A percentile compares a stretch with the other conserved stretches of the same genome.
These are phyloP conservation scores for Periparus ater DNA, from an alignment of 2,797 vertebrate genomes.

Conservation along the genomic window DNA sequence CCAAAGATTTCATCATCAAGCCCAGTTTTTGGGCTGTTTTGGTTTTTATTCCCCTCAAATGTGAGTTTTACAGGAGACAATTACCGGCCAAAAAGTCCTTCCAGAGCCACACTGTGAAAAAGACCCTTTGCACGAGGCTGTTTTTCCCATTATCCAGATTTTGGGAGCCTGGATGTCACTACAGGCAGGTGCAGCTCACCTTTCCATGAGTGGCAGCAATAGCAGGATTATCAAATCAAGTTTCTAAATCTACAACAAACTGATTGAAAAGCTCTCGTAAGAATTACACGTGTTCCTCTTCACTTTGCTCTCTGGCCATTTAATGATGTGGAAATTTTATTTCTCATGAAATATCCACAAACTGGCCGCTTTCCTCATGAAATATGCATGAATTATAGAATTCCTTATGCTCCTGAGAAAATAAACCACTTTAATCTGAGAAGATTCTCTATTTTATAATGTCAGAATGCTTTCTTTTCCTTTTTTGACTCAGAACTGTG, in stretches of 20 bases:
- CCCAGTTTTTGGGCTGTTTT: not conserved
- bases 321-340: conserved; percentile 25
- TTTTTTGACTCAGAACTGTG: not conserved
- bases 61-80: not conserved
- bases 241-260: not conserved
- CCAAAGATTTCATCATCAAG: not conserved
- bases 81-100: not conserved
- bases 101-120: not conserved
- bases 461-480: not conserved
- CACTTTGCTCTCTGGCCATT: not conserved
- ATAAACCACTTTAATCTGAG: conserved; percentile 9
- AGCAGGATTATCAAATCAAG: not conserved
- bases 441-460: not conserved
- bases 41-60: not conserved
- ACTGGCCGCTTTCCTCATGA: conserved; percentile 11
- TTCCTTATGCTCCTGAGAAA: conserved; percentile 20
- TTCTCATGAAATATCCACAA: conserved; percentile 47
- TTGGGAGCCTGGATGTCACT: not conserved
- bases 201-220: not conserved
- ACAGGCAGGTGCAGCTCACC: not conserved
- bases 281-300: not conserved
- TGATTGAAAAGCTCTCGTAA: not conserved
- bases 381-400: conserved; percentile 30
- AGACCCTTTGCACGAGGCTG: not conserved
- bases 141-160: not conserved